These are phyloP conservation scores for Coregonus ussuriensis DNA, from an alignment of 2,797 vertebrate genomes.

Conservation along the genomic window DNA sequence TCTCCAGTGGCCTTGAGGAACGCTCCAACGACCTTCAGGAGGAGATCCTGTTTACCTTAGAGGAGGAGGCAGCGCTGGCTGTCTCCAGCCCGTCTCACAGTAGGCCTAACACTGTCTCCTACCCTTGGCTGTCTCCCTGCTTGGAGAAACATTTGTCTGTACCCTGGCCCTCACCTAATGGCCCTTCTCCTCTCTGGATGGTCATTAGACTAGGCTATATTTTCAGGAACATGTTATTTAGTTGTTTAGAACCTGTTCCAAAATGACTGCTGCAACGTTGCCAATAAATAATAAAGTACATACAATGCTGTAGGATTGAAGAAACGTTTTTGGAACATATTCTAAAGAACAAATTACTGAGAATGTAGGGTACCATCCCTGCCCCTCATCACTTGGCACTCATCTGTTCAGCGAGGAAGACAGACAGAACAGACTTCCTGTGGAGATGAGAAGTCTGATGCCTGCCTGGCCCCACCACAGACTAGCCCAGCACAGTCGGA, in stretches of 20 bases:
- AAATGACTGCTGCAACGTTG: background rate
- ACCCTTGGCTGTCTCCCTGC: conserved; percentile 63
- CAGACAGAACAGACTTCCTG: conserved; percentile 53
- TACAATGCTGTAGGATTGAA: background rate
- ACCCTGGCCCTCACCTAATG: conserved; percentile 49
- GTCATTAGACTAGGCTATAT: background rate
- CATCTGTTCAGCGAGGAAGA: conserved; percentile 66
- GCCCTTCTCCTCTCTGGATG: conserved; percentile 36
- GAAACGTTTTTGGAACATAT: background rate
- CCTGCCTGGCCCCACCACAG: conserved; percentile 29
- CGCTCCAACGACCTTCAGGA: conserved; percentile 76
- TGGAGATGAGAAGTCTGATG: conserved; percentile 48
- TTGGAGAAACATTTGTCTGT: conserved; percentile 50
- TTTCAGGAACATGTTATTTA: background rate
- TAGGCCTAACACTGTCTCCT: conserved; percentile 21
- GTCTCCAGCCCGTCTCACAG: conserved; percentile 72
- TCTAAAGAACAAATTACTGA: background rate
- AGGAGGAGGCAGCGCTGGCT: conserved; percentile 49
- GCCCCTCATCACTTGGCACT: conserved; percentile 54
- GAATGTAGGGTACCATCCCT: background rate
- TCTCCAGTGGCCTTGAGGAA: conserved; percentile 77
- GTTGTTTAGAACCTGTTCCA: background rate
- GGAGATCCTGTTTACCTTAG: conserved; percentile 81
- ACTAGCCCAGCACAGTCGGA: background rate
- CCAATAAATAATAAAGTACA: background rate